A percentile compares a stretch with the other conserved stretches of the same genome.
Evolutionary conservation across 2,888 invertebrate species (phyloP).

Genomic region (Adelognathus sp.): DNA sequence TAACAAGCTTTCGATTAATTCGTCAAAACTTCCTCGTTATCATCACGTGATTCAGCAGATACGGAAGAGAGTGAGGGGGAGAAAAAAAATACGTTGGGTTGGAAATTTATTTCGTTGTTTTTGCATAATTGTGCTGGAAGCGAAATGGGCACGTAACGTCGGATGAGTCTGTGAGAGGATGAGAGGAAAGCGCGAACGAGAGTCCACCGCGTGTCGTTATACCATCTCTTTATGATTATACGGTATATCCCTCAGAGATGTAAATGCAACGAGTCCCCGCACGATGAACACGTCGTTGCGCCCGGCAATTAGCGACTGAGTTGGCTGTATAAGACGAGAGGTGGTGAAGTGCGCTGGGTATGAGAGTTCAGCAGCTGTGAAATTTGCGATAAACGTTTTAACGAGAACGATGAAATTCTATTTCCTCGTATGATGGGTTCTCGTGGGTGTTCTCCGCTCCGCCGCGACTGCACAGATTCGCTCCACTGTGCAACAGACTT

Average conservation of each 20-base stretch:
- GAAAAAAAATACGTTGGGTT: no score
- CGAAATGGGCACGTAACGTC: neutral
- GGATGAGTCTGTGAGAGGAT: neutral
- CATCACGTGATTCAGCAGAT: neutral
- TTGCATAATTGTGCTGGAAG: neutral
- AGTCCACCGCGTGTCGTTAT: constrained; percentile 11
- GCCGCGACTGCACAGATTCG: neutral
- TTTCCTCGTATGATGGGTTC: neutral
- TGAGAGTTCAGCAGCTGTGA: constrained; percentile 21
- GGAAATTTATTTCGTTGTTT: neutral
- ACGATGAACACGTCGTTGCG: constrained; percentile 43
- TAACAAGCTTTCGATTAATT: no score
- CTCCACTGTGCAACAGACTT: neutral
- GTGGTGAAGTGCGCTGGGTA: neutral
- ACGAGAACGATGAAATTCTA: constrained; percentile 49
- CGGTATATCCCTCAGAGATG: constrained; percentile 43
- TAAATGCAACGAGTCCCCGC: constrained; percentile 45
- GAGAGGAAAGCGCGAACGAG: neutral
- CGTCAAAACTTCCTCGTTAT: neutral
- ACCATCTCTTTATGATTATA: constrained; percentile 18
- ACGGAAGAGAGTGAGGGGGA: neutral
- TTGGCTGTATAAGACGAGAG: neutral
- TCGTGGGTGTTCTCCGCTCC: neutral
- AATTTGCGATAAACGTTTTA: constrained; percentile 51
- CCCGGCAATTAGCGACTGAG: constrained; percentile 46